phyloP scores from a whole-genome alignment of 2,888 invertebrate genomes.

The Drosophila buzzatii region DNA sequence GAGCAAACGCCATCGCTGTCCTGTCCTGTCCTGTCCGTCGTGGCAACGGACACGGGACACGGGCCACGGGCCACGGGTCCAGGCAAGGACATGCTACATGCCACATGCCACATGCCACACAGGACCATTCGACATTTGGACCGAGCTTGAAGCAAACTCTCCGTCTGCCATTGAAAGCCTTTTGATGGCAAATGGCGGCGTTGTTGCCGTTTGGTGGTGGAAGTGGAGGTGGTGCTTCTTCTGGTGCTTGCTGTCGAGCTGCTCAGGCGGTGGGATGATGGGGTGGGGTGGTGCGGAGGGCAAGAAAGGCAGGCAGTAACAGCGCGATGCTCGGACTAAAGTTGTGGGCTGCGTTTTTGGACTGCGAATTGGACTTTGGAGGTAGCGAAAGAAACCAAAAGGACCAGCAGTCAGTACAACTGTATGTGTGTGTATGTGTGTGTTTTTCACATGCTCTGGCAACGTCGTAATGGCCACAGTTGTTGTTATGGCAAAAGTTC shows the following conservation, averaged over 20 bases:
- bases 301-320: neutral
- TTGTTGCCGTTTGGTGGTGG: slow-evolving; percentile 11
- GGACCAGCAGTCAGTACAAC: slow-evolving; percentile 48
- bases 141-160: slow-evolving; percentile 44
- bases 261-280: neutral
- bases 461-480: slow-evolving; percentile 79
- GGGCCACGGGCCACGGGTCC: slow-evolving; percentile 29
- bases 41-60: slow-evolving; percentile 56
- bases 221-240: slow-evolving; percentile 11
- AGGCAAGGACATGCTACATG: slow-evolving; percentile 34
- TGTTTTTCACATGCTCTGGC: slow-evolving; percentile 63
- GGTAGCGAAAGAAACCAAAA: slow-evolving; percentile 74
- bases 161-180: slow-evolving; percentile 76
- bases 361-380: slow-evolving; percentile 54
- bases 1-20: slow-evolving; percentile 75
- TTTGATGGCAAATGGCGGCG: slow-evolving; percentile 63
- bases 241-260: neutral
- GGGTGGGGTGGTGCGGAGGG: slow-evolving; percentile 1
- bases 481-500: slow-evolving; percentile 81
- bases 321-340: slow-evolving; percentile 13
- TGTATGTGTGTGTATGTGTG: slow-evolving; percentile 29
- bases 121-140: slow-evolving; percentile 31
- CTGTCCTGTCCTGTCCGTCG: slow-evolving; percentile 51
- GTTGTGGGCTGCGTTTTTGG: slow-evolving; percentile 34
- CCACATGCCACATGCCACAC: slow-evolving; percentile 25